A percentile compares a stretch with the other conserved stretches of the same genome.
Conservation (phyloP, 30 jellyfish, hydroid and myxozoan species). For the Aurelia coerulea region DNA sequence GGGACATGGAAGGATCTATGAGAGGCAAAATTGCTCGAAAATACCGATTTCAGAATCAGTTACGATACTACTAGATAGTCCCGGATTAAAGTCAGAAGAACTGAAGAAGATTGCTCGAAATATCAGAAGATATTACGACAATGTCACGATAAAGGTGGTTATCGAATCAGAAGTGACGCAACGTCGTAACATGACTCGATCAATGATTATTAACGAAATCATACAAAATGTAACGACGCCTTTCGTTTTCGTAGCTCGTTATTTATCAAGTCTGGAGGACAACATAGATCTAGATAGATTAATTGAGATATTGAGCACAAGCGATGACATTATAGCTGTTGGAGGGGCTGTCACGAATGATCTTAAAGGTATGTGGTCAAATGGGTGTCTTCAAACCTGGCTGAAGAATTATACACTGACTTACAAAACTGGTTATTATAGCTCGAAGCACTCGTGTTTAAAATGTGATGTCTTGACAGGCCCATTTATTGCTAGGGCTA, state of each 20-base stretch:
- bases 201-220: slow-evolving; percentile 42
- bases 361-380: slow-evolving; percentile 78
- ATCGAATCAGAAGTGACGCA: neutral
- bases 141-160: neutral
- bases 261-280: slow-evolving; percentile 21
- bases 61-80: slow-evolving; percentile 56
- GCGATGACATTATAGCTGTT: slow-evolving; percentile 57
- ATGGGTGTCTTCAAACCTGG: slow-evolving; percentile 81
- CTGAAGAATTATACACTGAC: slow-evolving; percentile 56
- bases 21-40: slow-evolving; percentile 54
- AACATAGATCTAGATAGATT: slow-evolving; percentile 73
- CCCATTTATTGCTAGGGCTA: slow-evolving; percentile 66
- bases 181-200: neutral
- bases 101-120: neutral
- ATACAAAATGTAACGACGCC: slow-evolving; percentile 56
- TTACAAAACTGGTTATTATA: slow-evolving; percentile 62
- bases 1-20: slow-evolving; percentile 45
- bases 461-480: slow-evolving; percentile 66
- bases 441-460: slow-evolving; percentile 72
- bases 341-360: slow-evolving; percentile 70
- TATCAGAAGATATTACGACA: neutral
- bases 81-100: neutral
- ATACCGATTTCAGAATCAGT: slow-evolving; percentile 46
- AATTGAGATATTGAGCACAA: slow-evolving; percentile 39
- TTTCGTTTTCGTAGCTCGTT: slow-evolving; percentile 69